Evolutionary conservation across 2,113 vertebrate species (phyloP), one percentile per base, ranked within the genome.

Genomic region (Panthera uncia): DNA sequence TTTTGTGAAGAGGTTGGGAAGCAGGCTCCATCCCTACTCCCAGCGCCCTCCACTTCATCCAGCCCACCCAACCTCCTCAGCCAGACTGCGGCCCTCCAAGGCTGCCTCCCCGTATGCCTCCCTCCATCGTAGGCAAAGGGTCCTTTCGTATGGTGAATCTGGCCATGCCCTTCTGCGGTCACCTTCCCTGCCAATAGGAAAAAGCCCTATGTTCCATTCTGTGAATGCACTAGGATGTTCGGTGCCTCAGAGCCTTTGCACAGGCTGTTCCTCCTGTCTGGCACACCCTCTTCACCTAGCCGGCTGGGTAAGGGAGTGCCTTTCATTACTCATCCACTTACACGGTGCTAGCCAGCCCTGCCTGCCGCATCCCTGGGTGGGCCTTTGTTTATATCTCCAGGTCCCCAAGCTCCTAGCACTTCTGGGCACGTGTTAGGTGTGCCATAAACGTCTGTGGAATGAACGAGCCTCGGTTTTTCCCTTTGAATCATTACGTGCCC

Each of bases 91-190:
- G 11, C 21, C 5, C 36, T n/a, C 0, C 31, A 10, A 76, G 93
- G n/a, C 55, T 18, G 8, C 52, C 33, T 33, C 38, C 36, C 31
- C 25, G 14, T 7, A 2, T 0, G 0, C 25, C 12, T 1, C 16
- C 63, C 55, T 36, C 48, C 4, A 1, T 29, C 29, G 65, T 1
- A 27, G 36, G 33, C 68, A 38, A 36, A 86, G 88, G 45, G 74
- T 38, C 19, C 33, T 86, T 33, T 61, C 71, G 36, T 15, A n/a
- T 19, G 4, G 48, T 25, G n/a, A 84, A 33, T 50, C 41, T 23
- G 3, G 15, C 13, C 23, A 0, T 25, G 36, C 29, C 57, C 50
- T 41, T 78, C 48, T 19, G 19, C 23, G 33, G 3, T 18, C 31
- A 38, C 52, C 68, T 79, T 63, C 87, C 31, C 86, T 4, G 33